Evolutionary conservation across 2,797 vertebrate species (phyloP).

Genomic region (Limosa lapponica): DNA sequence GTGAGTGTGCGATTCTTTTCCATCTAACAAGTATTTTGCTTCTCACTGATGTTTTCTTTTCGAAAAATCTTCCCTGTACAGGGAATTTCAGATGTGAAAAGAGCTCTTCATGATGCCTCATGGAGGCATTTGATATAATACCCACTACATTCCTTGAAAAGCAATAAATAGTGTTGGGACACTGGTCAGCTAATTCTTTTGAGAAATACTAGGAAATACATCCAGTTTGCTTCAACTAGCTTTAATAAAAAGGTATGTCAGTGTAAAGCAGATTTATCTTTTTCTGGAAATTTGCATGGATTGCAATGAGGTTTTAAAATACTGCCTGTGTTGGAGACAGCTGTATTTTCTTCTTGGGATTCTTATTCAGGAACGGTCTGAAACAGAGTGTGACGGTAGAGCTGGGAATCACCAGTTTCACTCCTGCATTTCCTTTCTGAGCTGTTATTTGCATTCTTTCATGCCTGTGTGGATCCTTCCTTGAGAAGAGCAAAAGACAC

Average conservation of each 20-base stretch:
- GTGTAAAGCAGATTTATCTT: neutral
- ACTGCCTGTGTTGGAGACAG: neutral
- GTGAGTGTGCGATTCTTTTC: neutral
- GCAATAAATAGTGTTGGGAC: neutral
- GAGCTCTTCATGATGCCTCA: neutral
- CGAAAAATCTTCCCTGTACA: neutral
- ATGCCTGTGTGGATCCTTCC: neutral
- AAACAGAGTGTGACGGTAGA: neutral
- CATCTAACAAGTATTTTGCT: neutral
- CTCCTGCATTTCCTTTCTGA: neutral
- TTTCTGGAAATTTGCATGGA: neutral
- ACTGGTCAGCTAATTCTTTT: neutral
- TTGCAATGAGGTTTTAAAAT: neutral
- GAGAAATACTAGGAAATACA: neutral
- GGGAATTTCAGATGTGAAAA: conserved; percentile 8
- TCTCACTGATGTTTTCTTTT: neutral
- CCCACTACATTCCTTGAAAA: neutral
- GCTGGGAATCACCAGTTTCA: neutral
- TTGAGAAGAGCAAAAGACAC: neutral
- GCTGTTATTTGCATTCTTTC: neutral
- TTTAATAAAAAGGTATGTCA: neutral
- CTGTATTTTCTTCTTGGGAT: neutral
- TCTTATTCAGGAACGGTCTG: neutral
- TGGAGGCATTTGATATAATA: neutral
- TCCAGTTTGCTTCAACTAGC: neutral